A percentile compares a stretch with the other conserved stretches of the same genome.
Evolutionary conservation across 2,888 invertebrate species (phyloP).

Genomic region (Eupeodes luniger): DNA sequence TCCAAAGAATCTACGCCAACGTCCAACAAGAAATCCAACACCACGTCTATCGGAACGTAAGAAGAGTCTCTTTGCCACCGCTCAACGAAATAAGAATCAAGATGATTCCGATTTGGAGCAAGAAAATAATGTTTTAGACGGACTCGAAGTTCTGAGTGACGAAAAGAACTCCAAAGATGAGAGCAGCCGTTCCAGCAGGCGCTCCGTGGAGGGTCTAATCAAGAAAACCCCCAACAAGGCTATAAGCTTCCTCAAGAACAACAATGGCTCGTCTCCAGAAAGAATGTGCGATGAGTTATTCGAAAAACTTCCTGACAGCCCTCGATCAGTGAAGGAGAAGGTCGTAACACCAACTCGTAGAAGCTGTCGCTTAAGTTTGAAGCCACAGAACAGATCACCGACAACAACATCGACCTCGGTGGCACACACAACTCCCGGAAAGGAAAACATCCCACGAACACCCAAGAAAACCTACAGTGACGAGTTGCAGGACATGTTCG

Average conservation of each 20-base stretch:
- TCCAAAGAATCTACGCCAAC: conserved; percentile 79
- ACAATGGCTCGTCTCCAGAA: conserved; percentile 46
- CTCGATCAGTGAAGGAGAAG: conserved; percentile 6
- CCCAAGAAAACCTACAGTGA: conserved; percentile 58
- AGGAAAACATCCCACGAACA: conserved; percentile 18
- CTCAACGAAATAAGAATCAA: background rate
- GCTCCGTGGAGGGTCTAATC: conserved; percentile 6
- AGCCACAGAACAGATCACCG: conserved; percentile 43
- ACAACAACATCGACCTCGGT: conserved; percentile 76
- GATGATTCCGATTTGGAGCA: conserved; percentile 75
- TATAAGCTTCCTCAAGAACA: conserved; percentile 60
- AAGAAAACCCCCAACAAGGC: conserved; percentile 38
- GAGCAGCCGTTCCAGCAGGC: conserved; percentile 58
- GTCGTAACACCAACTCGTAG: conserved; percentile 35
- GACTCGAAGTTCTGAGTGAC: conserved; percentile 77
- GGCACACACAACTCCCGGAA: conserved; percentile 26
- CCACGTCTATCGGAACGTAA: conserved; percentile 87
- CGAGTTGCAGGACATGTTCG: conserved; percentile 81
- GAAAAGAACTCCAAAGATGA: conserved; percentile 71
- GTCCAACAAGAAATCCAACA: conserved; percentile 82
- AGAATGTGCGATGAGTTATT: conserved; percentile 68
- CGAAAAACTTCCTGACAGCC: conserved; percentile 66
- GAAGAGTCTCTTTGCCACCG: conserved; percentile 86
- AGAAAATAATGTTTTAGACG: conserved; percentile 78
- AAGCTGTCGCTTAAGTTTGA: conserved; percentile 43